Base-by-base conservation (phyloP, 2,888 invertebrate species). In the Amphipoea lucens region DNA sequence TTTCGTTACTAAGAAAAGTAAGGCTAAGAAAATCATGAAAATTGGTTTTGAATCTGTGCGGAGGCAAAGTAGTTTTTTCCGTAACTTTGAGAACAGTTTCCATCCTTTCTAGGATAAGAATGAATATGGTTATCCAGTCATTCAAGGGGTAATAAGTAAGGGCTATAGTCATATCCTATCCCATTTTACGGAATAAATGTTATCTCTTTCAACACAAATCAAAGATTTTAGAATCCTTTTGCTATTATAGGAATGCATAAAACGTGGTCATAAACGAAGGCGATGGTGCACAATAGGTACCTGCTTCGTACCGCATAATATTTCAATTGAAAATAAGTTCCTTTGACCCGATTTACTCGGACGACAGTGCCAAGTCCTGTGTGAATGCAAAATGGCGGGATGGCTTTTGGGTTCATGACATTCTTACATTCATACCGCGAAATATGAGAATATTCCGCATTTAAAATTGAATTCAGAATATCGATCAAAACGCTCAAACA, bases 401-500 rank as follows among this genome's bases (percentile, higher is more conserved):
- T 57, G 29, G 65, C 77, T 83, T 79, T 83, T 65, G 29, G 71
- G 62, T 75, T 76, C 76, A 75, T 57, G 77, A 45, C 54, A 81
- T 85, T 78, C 66, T 67, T 45, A 78, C 63, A 69, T 81, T 72
- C 36, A 74, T 71, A 66, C 36, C 48, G 71, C 40, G 73, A 73
- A 78, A 79, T 85, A 78, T 89, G 66, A 79, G 63, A 75, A 86
- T 69, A 74, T 83, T 68, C 69, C 73, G 17, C 74, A 78, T 79
- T 84, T 69, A 84, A 88, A 88, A 89, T 89, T 78, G 73, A 86
- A 88, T 88, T 73, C 14, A 63, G 68, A 85, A 80, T 62, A 79
- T 85, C 71, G 75, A 85, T 74, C 68, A 42, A 66, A 42, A 57
- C 11, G n/a, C 23, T 82, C 66, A 74, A 83, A 82, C 51, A 85